phyloP scores from a whole-genome alignment of 1,140 invertebrate species.

The Bacillus rossius region DNA sequence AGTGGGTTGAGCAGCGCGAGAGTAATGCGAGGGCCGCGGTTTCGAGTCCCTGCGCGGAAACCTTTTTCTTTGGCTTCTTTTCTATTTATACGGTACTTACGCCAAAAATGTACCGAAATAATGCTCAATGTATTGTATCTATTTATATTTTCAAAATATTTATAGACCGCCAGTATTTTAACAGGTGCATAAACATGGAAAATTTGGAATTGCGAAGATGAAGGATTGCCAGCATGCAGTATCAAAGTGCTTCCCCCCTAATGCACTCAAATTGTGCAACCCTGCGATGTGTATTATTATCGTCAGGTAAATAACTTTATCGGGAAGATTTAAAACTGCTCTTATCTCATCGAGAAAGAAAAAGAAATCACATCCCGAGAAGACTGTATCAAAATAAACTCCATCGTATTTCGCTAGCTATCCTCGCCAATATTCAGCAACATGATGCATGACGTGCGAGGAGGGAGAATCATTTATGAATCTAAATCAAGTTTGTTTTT shows the following conservation, averaged over 20 bases:
- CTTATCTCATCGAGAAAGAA: conserved; percentile 5
- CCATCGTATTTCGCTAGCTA: conserved; percentile 6
- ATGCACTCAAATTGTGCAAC: conserved; percentile 21
- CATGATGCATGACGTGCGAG: conserved; percentile 16
- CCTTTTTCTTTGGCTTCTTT: too few species aligned
- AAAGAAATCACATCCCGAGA: conserved; percentile 9
- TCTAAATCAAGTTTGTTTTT: too few species aligned
- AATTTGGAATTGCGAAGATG: neutral
- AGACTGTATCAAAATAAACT: conserved; percentile 18
- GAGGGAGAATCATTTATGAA: conserved; percentile 1
- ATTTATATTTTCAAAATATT: too few species aligned
- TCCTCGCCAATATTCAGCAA: conserved; percentile 5
- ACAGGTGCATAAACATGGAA: too few species aligned
- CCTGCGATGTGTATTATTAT: conserved; percentile 27
- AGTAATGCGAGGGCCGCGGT: too few species aligned
- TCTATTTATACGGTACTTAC: too few species aligned
- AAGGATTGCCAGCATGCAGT: conserved; percentile 4
- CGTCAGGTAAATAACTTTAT: conserved; percentile 25
- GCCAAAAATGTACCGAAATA: conserved; percentile 14
- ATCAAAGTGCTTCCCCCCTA: conserved; percentile 24
- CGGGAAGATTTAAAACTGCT: conserved; percentile 17
- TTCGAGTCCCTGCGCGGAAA: too few species aligned
- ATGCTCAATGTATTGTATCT: too few species aligned
- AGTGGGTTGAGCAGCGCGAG: too few species aligned
- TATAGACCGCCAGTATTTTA: too few species aligned